A percentile compares a stretch with the other conserved stretches of the same genome.
Conservation (phyloP, 2,888 invertebrate genomes). For the Agrilus mali region DNA sequence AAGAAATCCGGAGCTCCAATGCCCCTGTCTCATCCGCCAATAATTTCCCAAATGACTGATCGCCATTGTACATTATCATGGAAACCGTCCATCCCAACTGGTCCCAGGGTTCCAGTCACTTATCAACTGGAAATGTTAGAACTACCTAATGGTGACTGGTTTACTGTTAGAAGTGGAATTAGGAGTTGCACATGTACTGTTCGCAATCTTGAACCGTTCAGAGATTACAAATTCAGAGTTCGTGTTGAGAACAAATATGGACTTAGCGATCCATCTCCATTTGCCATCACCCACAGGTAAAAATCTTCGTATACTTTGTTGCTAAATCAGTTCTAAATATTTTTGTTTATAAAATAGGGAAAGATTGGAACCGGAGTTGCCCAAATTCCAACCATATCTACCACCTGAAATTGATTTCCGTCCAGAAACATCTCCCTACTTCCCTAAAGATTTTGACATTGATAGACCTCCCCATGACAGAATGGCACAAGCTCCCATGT, state of each 20-base stretch:
- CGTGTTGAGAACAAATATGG: constrained; percentile 95
- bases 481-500: constrained; percentile 72
- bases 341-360: constrained; percentile 34
- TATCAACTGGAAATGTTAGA: constrained; percentile 94
- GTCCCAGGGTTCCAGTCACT: constrained; percentile 79
- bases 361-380: constrained; percentile 65
- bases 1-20: constrained; percentile 74
- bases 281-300: constrained; percentile 61
- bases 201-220: constrained; percentile 78
- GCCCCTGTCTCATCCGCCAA: constrained; percentile 80
- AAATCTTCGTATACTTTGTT: not conserved
- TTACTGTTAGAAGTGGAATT: constrained; percentile 71
- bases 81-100: constrained; percentile 84
- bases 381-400: constrained; percentile 67
- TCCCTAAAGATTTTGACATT: constrained; percentile 86
- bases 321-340: not conserved
- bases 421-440: constrained; percentile 74
- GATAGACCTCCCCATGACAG: constrained; percentile 77
- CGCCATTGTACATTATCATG: constrained; percentile 80
- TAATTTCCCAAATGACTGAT: constrained; percentile 86
- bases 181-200: constrained; percentile 85
- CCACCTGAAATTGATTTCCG: constrained; percentile 72
- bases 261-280: constrained; percentile 91
- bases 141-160: constrained; percentile 86
- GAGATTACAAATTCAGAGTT: constrained; percentile 91